These are phyloP conservation scores for Mungos mungo DNA, from an alignment of 2,113 vertebrate genomes.

Conservation along the genomic window DNA sequence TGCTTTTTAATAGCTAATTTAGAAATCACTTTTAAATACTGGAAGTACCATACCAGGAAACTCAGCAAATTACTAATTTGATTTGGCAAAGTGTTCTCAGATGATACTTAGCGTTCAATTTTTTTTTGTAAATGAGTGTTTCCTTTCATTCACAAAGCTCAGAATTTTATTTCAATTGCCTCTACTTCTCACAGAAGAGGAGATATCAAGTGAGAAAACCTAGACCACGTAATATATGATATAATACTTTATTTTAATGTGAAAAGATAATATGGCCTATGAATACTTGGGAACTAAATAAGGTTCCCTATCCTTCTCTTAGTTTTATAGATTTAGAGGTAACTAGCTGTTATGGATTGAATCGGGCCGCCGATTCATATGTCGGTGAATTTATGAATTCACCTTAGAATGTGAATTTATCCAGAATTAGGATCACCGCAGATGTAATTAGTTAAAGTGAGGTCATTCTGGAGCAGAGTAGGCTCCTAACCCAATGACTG, in stretches of 20 bases:
- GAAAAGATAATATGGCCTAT: not conserved
- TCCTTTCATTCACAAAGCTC: not conserved
- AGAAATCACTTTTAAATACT: conserved; percentile 21
- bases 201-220: not conserved
- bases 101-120: not conserved
- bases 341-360: not conserved
- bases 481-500: not conserved
- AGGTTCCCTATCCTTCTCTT: not conserved
- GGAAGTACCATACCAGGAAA: conserved; percentile 4
- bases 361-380: not conserved
- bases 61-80: conserved; percentile 14
- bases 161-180: conserved; percentile 10
- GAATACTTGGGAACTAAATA: not conserved
- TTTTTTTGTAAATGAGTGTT: not conserved
- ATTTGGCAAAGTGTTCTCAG: not conserved
- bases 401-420: not conserved
- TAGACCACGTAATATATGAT: not conserved
- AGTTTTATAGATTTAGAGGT: not conserved
- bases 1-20: conserved; percentile 52
- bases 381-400: no score
- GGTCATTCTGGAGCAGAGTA: not conserved
- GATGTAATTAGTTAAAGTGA: not conserved
- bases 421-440: not conserved
- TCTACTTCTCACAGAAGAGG: not conserved
- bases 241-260: not conserved